Conservation (phyloP, 2,888 invertebrate species). For the Dryomyza anilis region DNA sequence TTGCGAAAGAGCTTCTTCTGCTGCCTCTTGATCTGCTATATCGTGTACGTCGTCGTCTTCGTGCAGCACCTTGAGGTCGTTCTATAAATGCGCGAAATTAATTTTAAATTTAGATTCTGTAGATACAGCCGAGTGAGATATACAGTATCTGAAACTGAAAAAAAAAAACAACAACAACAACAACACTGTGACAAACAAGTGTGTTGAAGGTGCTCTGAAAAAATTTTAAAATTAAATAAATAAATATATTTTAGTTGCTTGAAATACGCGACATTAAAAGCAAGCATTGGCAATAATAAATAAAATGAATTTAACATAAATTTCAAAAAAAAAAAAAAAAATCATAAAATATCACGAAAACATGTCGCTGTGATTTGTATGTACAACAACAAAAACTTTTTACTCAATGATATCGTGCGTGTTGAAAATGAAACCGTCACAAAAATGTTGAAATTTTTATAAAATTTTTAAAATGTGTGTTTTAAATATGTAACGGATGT, state of each 20-base stretch:
- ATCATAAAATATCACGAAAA: too few species aligned
- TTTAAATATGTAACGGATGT: too few species aligned
- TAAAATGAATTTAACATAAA: not conserved
- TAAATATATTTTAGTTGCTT: not conserved
- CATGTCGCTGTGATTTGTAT: too few species aligned
- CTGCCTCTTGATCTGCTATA: not conserved
- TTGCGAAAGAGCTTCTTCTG: not conserved
- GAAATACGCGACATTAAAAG: not conserved
- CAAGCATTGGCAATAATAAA: not conserved
- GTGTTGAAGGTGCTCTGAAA: not conserved
- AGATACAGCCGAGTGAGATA: not conserved
- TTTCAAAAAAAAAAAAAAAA: too few species aligned
- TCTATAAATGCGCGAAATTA: conserved; percentile 24
- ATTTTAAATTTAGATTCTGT: conserved; percentile 18
- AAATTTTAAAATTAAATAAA: not conserved
- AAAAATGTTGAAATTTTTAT: too few species aligned
- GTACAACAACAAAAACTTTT: too few species aligned
- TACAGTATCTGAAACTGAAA: not conserved
- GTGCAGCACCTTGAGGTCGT: conserved; percentile 17
- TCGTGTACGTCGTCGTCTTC: not conserved
- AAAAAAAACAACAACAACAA: too few species aligned
- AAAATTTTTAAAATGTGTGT: too few species aligned
- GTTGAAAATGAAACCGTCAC: too few species aligned
- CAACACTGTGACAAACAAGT: not conserved
- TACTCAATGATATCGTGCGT: too few species aligned